Base-by-base conservation (phyloP, 2,888 invertebrate species). In the Polymixis lichenea region DNA sequence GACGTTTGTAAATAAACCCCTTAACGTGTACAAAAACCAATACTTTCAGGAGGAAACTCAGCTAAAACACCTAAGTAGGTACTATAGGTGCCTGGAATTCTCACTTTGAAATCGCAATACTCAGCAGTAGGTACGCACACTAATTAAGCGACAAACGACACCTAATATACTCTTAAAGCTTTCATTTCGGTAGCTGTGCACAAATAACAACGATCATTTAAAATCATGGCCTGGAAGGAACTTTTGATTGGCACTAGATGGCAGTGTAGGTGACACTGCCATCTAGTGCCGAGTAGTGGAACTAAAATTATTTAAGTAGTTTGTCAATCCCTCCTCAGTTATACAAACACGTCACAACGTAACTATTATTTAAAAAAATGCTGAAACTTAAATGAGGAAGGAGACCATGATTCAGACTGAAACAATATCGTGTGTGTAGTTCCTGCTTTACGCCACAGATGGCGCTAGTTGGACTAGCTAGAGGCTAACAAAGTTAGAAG, bases 201-300 rank as follows among this genome's bases (percentile, higher is more conserved):
- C 43, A 56, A 28, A 15, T 9, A 28, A 15, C 9, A 6, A 7
- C 6, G 19, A 1, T n/a, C 17, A 28, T 28, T 13, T 43, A 66
- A 72, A 72, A 43, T n/a, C 38, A 9, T 49, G 1, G 0, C 11
- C 17, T 68, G 1, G 22, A 71, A 38, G 1, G 22, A 71, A 38
- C 22, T 25, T 46, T n/a, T 22, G 1, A 22, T n/a, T n/a, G n/a
- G n/a, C n/a, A n/a, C n/a, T n/a, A n/a, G n/a, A n/a, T n/a, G n/a
- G n/a, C n/a, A n/a, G n/a, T n/a, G n/a, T n/a, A n/a, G n/a, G n/a
- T n/a, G n/a, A 69, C 51, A 78, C 70, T 89, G 92, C 91, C 94
- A 94, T 93, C 95, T 95, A 91, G 87, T 78, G 83, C 61, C 75
- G 87, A 92, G 85, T 94, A 93, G 94, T 83, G 62, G 58, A 77